Evolutionary conservation across 2,113 vertebrate genomes (phyloP).

Genomic region (Fukomys damarensis): DNA sequence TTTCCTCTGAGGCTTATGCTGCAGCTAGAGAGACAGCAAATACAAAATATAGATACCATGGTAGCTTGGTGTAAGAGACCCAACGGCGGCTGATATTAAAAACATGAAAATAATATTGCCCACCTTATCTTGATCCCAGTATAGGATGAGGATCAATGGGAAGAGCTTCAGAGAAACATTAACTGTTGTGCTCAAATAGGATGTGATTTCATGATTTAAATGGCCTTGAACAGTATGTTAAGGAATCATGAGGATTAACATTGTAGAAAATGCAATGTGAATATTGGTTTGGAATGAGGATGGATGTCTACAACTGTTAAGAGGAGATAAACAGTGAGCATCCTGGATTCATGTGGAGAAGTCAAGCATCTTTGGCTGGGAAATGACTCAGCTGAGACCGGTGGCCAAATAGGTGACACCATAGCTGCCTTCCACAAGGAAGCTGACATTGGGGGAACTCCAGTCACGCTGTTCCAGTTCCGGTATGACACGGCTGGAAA

Average conservation of each 20-base stretch:
- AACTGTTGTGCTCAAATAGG: not conserved
- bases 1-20: not conserved
- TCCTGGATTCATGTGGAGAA: not conserved
- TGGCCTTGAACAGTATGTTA: conserved; percentile 1
- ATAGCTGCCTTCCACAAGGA: not conserved
- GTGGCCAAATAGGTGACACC: not conserved
- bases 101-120: not conserved
- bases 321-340: not conserved
- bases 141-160: not conserved
- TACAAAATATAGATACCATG: not conserved
- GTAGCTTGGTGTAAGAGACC: not conserved
- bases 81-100: not conserved
- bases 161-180: conserved; percentile 13
- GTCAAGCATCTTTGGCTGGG: not conserved
- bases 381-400: not conserved
- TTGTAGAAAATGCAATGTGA: conserved; percentile 15
- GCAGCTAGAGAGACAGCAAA: not conserved
- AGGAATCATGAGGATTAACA: conserved; percentile 29
- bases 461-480: not conserved
- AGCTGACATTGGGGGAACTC: conserved; percentile 5
- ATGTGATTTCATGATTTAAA: conserved; percentile 31
- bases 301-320: not conserved
- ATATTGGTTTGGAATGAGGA: conserved; percentile 7
- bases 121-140: not conserved
- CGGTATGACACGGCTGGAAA: not conserved